Conservation (phyloP, 2,888 invertebrate species). For the Cephus pygmeus region DNA sequence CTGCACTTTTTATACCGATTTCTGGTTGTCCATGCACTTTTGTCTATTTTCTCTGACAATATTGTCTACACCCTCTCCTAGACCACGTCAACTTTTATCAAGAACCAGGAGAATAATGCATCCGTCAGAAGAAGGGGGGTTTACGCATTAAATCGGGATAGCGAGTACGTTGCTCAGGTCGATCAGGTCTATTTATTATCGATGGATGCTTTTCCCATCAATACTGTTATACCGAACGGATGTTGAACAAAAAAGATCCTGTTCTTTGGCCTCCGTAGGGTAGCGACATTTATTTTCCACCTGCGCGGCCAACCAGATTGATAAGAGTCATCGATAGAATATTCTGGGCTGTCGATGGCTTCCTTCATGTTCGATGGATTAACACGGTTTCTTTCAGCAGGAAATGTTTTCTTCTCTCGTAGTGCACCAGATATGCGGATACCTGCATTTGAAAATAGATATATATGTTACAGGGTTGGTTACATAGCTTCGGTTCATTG, state of each 20-base stretch:
- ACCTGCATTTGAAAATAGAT: neutral
- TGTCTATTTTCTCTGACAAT: neutral
- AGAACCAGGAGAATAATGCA: neutral
- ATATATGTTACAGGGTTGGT: neutral
- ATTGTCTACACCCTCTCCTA: neutral
- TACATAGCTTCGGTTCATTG: neutral
- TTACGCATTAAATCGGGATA: neutral
- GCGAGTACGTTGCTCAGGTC: neutral
- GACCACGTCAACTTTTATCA: neutral
- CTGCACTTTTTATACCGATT: neutral
- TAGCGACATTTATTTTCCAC: neutral
- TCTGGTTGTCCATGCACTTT: neutral
- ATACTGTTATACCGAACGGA: neutral
- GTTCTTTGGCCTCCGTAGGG: neutral
- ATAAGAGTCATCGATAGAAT: neutral
- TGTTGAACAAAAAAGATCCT: neutral
- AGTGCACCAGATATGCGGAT: neutral
- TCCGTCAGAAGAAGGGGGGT: neutral
- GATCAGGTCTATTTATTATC: neutral
- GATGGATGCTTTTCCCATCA: neutral
- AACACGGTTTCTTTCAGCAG: neutral
- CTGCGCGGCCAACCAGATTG: neutral
- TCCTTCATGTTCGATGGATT: neutral
- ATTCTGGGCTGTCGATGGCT: neutral
- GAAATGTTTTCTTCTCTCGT: neutral